phyloP scores from a whole-genome alignment of 1,140 invertebrate genomes.

The Gryllus bimaculatus region DNA sequence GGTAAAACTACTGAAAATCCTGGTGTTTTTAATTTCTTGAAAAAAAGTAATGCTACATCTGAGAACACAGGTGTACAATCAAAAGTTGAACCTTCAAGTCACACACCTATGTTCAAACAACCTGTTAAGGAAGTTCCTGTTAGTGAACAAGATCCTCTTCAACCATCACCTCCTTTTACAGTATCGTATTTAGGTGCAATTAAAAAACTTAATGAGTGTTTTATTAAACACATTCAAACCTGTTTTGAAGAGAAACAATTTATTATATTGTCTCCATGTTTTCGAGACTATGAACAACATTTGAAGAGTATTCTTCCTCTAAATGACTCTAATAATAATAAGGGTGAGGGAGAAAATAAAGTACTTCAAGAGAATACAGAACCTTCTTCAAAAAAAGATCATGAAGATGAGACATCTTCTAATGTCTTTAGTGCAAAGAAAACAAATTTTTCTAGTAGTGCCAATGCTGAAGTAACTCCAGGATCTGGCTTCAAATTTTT shows the following conservation, averaged over 20 bases:
- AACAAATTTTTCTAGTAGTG: background rate
- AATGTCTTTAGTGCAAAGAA: background rate
- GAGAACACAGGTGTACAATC: background rate
- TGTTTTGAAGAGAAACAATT: constrained; percentile 18
- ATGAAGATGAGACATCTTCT: background rate
- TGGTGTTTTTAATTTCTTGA: background rate
- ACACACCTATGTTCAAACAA: background rate
- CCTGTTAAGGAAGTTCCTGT: background rate
- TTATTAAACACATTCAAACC: constrained; percentile 16
- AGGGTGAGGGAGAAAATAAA: background rate
- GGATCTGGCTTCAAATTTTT: constrained; percentile 28
- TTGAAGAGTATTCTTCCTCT: background rate
- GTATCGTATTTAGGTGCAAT: background rate
- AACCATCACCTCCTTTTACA: background rate
- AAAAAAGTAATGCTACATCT: background rate
- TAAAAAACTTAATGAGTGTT: background rate
- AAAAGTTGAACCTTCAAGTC: no score
- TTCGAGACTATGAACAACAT: background rate
- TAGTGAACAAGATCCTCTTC: background rate
- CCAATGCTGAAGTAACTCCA: constrained; percentile 7
- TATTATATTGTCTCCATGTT: constrained; percentile 9
- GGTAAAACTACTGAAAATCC: background rate
- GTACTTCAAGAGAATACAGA: no score
- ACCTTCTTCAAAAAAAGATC: constrained; percentile 8
- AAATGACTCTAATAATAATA: constrained; percentile 20